A percentile compares a stretch with the other conserved stretches of the same genome.
These are phyloP conservation scores for Excalfactoria chinensis DNA, from an alignment of 2,113 vertebrate genomes.

Conservation along the genomic window DNA sequence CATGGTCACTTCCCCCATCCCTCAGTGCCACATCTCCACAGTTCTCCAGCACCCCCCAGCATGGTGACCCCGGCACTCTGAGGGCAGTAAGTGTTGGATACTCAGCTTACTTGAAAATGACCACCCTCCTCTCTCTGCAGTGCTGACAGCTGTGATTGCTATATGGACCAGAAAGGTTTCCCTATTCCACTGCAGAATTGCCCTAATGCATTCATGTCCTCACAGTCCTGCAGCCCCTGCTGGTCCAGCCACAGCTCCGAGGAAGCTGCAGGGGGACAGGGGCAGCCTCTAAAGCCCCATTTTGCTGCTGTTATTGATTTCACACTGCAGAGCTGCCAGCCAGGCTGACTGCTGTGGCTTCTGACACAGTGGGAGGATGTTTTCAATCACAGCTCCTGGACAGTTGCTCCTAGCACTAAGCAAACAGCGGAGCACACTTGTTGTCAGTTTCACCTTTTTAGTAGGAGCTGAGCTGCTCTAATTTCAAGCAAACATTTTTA, in stretches of 20 bases:
- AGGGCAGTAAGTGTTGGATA: background rate
- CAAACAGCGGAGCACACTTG: background rate
- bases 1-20: too few species aligned
- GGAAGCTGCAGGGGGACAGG: background rate
- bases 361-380: background rate
- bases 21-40: too few species aligned
- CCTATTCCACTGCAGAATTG: background rate
- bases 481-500: background rate
- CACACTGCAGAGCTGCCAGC: background rate
- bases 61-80: too few species aligned
- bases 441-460: background rate
- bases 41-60: too few species aligned
- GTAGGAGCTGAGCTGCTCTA: background rate
- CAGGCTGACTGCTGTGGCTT: rapidly evolving
- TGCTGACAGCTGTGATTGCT: background rate
- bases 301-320: background rate
- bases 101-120: background rate
- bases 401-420: background rate
- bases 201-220: background rate
- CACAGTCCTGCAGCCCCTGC: too few species aligned
- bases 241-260: background rate
- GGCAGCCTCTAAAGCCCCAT: too few species aligned
- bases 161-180: background rate
- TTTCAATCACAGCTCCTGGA: background rate
- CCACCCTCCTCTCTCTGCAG: background rate